Base-by-base conservation (phyloP, 1,140 invertebrate species). In the Drosophila baimaii region DNA sequence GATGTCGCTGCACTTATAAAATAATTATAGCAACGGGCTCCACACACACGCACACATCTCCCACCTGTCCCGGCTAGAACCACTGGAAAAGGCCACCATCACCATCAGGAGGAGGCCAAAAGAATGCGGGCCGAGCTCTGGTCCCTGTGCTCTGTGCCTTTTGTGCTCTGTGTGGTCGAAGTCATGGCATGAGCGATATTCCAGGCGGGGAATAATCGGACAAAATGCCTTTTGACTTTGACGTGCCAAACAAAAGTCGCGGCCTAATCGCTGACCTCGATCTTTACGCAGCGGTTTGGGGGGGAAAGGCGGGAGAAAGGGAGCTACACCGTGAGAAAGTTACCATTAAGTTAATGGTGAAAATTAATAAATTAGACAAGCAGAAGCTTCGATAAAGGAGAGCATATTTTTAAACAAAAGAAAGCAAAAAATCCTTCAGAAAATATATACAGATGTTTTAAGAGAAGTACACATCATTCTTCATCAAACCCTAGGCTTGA, bases 1-100 rank as follows among this genome's bases (percentile, higher is more conserved):
- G 57, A 66, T 81, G 72, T 83, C 76, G 73, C 55, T 88, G 85
- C 84, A 90, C 84, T 89, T 89, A 89, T 89, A 89, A 90, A 89
- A 89, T 89, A 89, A 89, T 89, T 89, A 89, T 79, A 86, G 69
- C 47, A 33, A 39, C 23, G 46, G 37, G 10, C 43, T 13, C 17
- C 27, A 13, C 25, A 13, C 6, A 21, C 21, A 10, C 6, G 25
- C n/a, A 12, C n/a, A 12, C 27, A 27, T 43, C 29, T 64, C 54
- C 66, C 66, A 73, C 68, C 59, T 79, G 77, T 63, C 54, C 76
- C 47, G 68, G 59, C 55, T 79, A 78, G 68, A 78, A 49, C 55
- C 47, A 27, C 56, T 12, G 10, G 37, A 64, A 51, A 55, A n/a
- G n/a, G 54, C 23, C n/a, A n/a, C n/a, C n/a, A n/a, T n/a, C 35